Percentiles rank a stretch among this genome's conserved stretches.
phyloP scores from a whole-genome alignment of 2,113 vertebrate genomes.

The Cyrtonyx montezumae region DNA sequence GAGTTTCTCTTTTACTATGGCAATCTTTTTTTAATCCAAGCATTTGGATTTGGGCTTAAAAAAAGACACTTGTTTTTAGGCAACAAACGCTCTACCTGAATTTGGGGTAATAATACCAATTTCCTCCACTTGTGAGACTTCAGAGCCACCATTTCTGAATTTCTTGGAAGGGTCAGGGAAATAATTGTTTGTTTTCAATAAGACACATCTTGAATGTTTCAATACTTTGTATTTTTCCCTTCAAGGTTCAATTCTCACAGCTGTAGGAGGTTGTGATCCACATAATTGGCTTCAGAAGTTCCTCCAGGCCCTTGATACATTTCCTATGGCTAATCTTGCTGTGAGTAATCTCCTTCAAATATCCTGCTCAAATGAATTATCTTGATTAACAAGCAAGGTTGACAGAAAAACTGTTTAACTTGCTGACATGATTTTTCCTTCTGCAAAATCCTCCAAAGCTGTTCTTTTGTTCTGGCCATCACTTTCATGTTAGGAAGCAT shows the following conservation, averaged over 20 bases:
- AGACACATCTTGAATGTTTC: neutral
- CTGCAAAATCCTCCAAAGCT: neutral
- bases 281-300: conserved; percentile 53
- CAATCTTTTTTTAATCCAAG: neutral
- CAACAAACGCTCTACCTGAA: neutral
- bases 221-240: neutral
- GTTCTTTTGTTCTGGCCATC: neutral
- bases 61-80: neutral
- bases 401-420: conserved; percentile 18
- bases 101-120: accelerated
- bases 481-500: neutral
- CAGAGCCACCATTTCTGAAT: neutral
- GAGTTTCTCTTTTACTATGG: neutral
- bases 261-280: conserved; percentile 36
- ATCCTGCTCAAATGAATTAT: conserved; percentile 54
- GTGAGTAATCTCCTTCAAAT: conserved; percentile 62
- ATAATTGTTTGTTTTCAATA: neutral
- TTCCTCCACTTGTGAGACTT: neutral
- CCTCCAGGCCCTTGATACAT: conserved; percentile 21
- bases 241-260: conserved; percentile 36
- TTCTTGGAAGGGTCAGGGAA: neutral
- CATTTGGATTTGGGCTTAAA: neutral
- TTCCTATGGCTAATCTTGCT: conserved; percentile 56
- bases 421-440: conserved; percentile 19
- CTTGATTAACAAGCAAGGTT: conserved; percentile 55